phyloP scores from a whole-genome alignment of 2,797 vertebrate genomes.

The Oreonectes daqikongensis region DNA sequence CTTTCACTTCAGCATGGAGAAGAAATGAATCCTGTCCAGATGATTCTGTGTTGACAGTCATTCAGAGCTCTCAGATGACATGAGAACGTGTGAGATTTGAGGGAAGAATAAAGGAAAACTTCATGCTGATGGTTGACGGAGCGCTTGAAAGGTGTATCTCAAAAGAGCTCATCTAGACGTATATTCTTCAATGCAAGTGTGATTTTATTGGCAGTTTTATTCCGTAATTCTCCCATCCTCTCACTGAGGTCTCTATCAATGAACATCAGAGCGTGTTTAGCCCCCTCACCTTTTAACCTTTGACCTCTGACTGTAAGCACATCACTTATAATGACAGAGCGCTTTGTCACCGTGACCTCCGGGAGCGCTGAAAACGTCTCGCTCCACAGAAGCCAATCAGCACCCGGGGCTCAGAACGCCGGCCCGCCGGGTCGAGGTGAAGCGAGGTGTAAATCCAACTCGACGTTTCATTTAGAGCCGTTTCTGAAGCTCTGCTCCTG shows the following conservation, averaged over 20 bases:
- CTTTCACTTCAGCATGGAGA: background rate
- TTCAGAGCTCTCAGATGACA: no score
- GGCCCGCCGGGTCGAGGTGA: background rate
- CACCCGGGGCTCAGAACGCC: background rate
- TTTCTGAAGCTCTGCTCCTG: background rate
- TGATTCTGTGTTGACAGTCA: background rate
- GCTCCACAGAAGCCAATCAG: conserved; percentile 1
- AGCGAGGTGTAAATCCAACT: conserved; percentile 7
- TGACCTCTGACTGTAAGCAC: conserved; percentile 40
- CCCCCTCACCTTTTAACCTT: conserved; percentile 57
- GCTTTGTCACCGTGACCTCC: conserved; percentile 41
- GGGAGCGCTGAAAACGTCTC: background rate
- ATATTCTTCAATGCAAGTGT: no score
- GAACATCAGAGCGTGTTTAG: background rate
- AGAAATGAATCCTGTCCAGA: background rate
- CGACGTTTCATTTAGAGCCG: conserved; percentile 10
- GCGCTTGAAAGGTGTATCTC: no score
- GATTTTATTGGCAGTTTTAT: background rate
- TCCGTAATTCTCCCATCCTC: background rate
- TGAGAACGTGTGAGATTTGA: no score
- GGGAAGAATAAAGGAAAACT: background rate
- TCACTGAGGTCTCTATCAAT: conserved; percentile 12
- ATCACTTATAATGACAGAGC: conserved; percentile 48
- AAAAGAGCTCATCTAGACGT: no score
- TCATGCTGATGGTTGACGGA: background rate